Percentiles rank a stretch among this genome's conserved stretches.
phyloP scores from a whole-genome alignment of 2,888 invertebrate genomes.

The Cryptus viduatorius region DNA sequence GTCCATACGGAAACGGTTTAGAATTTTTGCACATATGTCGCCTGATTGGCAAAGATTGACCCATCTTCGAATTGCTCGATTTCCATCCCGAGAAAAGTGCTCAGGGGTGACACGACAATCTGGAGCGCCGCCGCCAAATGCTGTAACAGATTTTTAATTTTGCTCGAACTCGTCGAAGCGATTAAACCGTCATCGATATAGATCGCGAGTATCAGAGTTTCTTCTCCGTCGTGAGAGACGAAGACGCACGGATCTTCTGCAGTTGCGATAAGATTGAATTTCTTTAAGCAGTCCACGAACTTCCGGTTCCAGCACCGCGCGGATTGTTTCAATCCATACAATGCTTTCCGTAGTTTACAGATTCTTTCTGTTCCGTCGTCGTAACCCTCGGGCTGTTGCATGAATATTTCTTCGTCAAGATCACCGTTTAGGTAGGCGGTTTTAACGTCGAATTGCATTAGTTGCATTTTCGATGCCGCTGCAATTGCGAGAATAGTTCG shows the following conservation, averaged over 20 bases:
- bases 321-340: slow-evolving; percentile 76
- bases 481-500: slow-evolving; percentile 70
- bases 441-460: slow-evolving; percentile 74
- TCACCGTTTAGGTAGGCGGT: slow-evolving; percentile 61
- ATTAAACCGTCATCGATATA: slow-evolving; percentile 58
- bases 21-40: slow-evolving; percentile 32
- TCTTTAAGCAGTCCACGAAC: slow-evolving; percentile 63
- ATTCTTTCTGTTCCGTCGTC: slow-evolving; percentile 68
- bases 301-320: slow-evolving; percentile 73
- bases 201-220: slow-evolving; percentile 35
- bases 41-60: slow-evolving; percentile 51
- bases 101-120: slow-evolving; percentile 19
- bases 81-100: slow-evolving; percentile 47
- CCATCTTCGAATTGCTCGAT: slow-evolving; percentile 32
- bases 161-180: not conserved
- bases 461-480: slow-evolving; percentile 66
- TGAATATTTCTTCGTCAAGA: too few species aligned
- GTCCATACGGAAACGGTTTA: slow-evolving; percentile 55
- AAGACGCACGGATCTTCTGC: slow-evolving; percentile 72
- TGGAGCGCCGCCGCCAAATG: slow-evolving; percentile 29
- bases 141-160: slow-evolving; percentile 13
- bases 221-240: slow-evolving; percentile 29
- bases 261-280: slow-evolving; percentile 65
- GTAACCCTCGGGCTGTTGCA: slow-evolving; percentile 59
- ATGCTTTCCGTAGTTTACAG: slow-evolving; percentile 69